These are phyloP conservation scores for Perca flavescens DNA, from an alignment of 2,113 vertebrate species.

Conservation along the genomic window DNA sequence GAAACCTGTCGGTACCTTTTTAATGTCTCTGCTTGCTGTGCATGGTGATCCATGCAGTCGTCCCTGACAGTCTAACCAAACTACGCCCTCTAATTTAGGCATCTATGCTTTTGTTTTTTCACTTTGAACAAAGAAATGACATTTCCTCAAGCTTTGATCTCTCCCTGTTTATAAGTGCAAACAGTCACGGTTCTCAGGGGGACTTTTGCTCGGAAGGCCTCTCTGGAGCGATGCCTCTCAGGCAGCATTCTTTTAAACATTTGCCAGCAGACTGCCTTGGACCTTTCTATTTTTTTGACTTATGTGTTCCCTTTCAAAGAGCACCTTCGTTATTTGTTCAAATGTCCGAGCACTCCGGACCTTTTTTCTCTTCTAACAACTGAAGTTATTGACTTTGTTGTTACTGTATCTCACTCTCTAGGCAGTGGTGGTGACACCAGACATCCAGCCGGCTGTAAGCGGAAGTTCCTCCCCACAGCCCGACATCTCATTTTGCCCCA, in stretches of 20 bases:
- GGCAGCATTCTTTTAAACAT: not conserved
- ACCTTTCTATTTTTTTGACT: no score
- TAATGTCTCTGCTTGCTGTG: not conserved
- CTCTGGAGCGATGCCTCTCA: not conserved
- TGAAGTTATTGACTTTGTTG: not conserved
- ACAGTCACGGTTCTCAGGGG: not conserved
- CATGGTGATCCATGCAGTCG: no score
- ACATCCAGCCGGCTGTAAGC: constrained; percentile 81
- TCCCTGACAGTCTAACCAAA: not conserved
- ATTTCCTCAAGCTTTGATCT: not conserved
- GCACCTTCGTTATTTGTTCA: no score
- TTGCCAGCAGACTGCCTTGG: not conserved
- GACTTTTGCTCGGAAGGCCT: not conserved
- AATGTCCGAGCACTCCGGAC: no score
- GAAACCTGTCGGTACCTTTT: not conserved
- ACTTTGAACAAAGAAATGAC: not conserved
- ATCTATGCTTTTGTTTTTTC: not conserved
- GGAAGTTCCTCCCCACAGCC: constrained; percentile 75
- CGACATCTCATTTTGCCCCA: constrained; percentile 88
- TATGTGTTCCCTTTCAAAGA: no score
- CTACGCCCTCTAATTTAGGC: not conserved
- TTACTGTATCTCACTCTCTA: not conserved
- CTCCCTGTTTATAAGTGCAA: not conserved
- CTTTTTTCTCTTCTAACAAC: not conserved
- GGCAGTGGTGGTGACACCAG: constrained; percentile 65